Conservation (phyloP, 2,797 vertebrate genomes). For the Peromyscus eremicus region DNA sequence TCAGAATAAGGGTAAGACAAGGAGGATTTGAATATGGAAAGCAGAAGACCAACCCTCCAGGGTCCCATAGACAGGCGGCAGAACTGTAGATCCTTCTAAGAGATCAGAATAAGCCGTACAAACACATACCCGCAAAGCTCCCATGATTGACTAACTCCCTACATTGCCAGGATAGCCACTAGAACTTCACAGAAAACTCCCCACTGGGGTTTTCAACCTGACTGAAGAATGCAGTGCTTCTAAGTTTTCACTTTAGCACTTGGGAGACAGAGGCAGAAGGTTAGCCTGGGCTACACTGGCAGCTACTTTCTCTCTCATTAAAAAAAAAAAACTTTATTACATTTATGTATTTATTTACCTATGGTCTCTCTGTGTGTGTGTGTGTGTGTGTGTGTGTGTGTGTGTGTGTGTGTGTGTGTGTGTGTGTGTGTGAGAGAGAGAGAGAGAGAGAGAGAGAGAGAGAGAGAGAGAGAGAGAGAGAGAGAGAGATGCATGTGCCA, state of each 20-base stretch:
- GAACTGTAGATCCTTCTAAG: constrained; percentile 19
- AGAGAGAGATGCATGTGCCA: neutral
- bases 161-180: neutral
- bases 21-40: constrained; percentile 6
- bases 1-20: constrained; percentile 41
- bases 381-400: neutral
- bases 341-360: neutral
- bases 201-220: constrained; percentile 36
- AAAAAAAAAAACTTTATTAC: neutral
- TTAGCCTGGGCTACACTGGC: neutral
- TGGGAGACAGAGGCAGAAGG: neutral
- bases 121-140: neutral
- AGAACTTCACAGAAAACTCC: neutral
- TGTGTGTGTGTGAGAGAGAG: too few relatives aligned
- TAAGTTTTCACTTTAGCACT: neutral
- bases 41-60: constrained; percentile 26
- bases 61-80: neutral
- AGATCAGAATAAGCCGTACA: neutral
- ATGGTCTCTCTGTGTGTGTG: neutral
- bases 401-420: neutral
- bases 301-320: neutral
- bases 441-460: neutral
- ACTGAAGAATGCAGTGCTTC: constrained; percentile 53
- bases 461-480: neutral
- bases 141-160: neutral